Evolutionary conservation across 2,797 vertebrate species (phyloP), one percentile per base, ranked within the genome.

Genomic region (Lindbergichthys nudifrons): DNA sequence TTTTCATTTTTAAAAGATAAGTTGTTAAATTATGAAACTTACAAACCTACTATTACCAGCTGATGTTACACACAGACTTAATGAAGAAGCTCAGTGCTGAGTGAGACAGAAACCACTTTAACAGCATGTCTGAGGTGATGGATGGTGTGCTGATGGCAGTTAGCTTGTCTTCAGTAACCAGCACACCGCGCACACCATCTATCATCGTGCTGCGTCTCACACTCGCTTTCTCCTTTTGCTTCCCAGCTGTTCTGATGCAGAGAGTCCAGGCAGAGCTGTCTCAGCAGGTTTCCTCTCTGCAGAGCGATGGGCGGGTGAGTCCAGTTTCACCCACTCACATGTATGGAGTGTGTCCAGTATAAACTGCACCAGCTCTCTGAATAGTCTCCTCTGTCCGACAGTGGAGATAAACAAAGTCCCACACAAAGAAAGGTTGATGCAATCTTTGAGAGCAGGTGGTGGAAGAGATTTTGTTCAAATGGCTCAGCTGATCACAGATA

Each of bases 211-310:
- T 61, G 59, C 52, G 7, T 21, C 39, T 54, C 19, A 32, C 43
- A 19, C 46, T 46, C 70, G 73, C 91, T 79, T 73, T 0, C 62
- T 53, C 61, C 50, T 36, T 72, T 2, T 63, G 4, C 18, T 19
- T 64, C 45, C 13, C 14, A 99, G 97, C 97, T 82, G 94, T 96
- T 76, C 93, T 99, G 64, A 93, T 98, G 86, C 96, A 97, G 88
- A 96, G 96, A 81, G 96, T 98, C 74, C 97, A 98, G 87, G 95
- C 96, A 12, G 97, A 98, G 84, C 96, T 97, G 1, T 96, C 96
- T 79, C 97, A 99, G 66, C 96, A 98, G 89, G 92, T 98, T 91
- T 97, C 97, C 56, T 98, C 96, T 66, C 95, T 98, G 93, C 96
- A 98, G 90, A 94, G 89, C 9, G 97, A 99, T 42, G 96, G 95